A percentile compares a stretch with the other conserved stretches of the same genome.
phyloP scores from a whole-genome alignment of 2,888 invertebrate genomes.

The Andrena marginata region DNA sequence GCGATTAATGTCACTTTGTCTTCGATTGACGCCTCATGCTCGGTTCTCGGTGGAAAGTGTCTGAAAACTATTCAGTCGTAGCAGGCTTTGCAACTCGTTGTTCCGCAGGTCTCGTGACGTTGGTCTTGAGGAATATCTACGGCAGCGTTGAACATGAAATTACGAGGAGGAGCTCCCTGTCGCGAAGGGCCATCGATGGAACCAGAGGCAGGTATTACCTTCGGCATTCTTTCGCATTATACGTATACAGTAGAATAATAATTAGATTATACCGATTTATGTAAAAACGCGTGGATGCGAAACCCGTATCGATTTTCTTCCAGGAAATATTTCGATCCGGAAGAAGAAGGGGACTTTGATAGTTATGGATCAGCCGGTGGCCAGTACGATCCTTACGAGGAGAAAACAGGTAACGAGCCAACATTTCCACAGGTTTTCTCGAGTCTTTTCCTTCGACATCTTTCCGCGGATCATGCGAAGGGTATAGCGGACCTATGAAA shows the following conservation, averaged over 20 bases:
- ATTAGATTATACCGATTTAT: no score
- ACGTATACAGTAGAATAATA: no score
- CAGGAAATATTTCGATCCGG: slow-evolving; percentile 81
- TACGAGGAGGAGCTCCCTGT: slow-evolving; percentile 76
- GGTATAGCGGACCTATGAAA: no score
- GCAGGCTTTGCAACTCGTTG: slow-evolving; percentile 28
- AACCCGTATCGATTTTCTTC: slow-evolving; percentile 35
- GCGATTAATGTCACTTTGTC: no score
- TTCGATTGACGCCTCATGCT: no score
- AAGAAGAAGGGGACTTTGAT: slow-evolving; percentile 79
- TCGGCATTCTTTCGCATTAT: neutral
- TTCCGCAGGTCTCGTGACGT: slow-evolving; percentile 76
- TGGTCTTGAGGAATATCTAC: slow-evolving; percentile 75
- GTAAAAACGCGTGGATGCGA: no score
- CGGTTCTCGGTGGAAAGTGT: no score
- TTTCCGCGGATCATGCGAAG: no score
- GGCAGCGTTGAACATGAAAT: slow-evolving; percentile 74
- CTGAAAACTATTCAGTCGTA: neutral
- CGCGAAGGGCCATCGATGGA: slow-evolving; percentile 82
- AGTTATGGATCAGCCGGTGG: slow-evolving; percentile 79
- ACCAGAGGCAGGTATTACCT: slow-evolving; percentile 80
- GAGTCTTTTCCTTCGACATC: neutral
- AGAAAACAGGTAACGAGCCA: slow-evolving; percentile 79
- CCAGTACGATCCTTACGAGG: slow-evolving; percentile 82
- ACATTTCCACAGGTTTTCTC: neutral